Evolutionary conservation across 2,797 vertebrate species (phyloP), one percentile per base, ranked within the genome.

Genomic region (Pteropus rufus): DNA sequence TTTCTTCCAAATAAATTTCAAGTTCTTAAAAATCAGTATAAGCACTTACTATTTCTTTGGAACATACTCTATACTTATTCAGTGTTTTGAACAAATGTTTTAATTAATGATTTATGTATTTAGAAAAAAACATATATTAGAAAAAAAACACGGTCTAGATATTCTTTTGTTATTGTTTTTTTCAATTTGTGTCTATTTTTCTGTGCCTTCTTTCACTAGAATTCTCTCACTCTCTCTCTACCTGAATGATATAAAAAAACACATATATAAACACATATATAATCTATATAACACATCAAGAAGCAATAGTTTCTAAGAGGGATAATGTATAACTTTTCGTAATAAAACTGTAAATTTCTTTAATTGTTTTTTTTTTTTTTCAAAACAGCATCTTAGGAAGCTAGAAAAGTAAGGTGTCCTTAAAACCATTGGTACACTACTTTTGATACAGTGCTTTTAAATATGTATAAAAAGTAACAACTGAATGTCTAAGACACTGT

Each of bases 401-500:
- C 93, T 34, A 54, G 72, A 96, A 92, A 97, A 96, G 92, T 80
- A 98, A 97, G 41, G 52, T 79, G 90, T 69, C 67, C 88, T 82
- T 97, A 95, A 97, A 97, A 86, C 58, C 89, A 97, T 96, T 89
- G 95, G 46, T 46, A 14, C 12, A 46, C 5, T 49, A 49, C 49
- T 49, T 49, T 49, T 49, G 49, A 67, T 97, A 76, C 7, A 12
- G 4, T 64, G 9, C 16, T 90, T 84, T 97, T 98, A 97, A 97
- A 76, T 93, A 96, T 65, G 79, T 97, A 76, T 82, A 86, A 84
- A 97, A 93, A 82, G 81, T 65, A 94, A 58, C 76, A 90, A 56
- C 85, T 92, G 8, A 75, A 77, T 95, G 93, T 86, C 90, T 97
- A 72, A 92, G 72, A 94, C 87, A 73, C 39, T 97, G 93, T 96